Conservation (phyloP, 2,888 invertebrate genomes). For the Vesta saturnalis region DNA sequence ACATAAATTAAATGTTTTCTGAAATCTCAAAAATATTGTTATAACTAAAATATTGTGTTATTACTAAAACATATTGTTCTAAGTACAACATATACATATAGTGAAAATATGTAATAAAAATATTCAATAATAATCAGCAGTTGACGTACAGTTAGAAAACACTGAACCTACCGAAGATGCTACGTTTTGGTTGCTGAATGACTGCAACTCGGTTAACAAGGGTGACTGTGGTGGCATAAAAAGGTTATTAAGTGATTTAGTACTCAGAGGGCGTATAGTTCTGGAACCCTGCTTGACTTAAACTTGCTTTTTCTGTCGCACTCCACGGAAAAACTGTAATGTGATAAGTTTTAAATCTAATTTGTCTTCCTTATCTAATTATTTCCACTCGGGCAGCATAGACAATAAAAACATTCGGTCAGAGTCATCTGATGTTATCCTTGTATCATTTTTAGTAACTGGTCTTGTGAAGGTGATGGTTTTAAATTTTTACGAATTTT, state of each 20-base stretch:
- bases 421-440: background rate
- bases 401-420: slow-evolving; percentile 7
- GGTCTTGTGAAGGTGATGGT: background rate
- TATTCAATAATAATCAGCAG: background rate
- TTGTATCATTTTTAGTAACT: background rate
- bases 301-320: background rate
- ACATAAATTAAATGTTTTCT: too few species aligned
- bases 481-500: background rate
- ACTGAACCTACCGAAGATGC: background rate
- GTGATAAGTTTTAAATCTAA: background rate
- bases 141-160: background rate
- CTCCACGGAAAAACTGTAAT: slow-evolving; percentile 4
- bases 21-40: too few species aligned
- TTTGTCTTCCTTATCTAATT: background rate
- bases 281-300: too few species aligned
- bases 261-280: background rate
- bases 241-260: background rate
- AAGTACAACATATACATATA: too few species aligned
- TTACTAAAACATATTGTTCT: too few species aligned
- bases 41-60: too few species aligned
- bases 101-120: too few species aligned
- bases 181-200: background rate
- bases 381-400: background rate
- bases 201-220: slow-evolving; percentile 1
- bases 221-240: background rate